Evolutionary conservation across 1,140 invertebrate genomes (phyloP), one percentile per base, ranked within the genome.

Genomic region (Whitmania pigra): DNA sequence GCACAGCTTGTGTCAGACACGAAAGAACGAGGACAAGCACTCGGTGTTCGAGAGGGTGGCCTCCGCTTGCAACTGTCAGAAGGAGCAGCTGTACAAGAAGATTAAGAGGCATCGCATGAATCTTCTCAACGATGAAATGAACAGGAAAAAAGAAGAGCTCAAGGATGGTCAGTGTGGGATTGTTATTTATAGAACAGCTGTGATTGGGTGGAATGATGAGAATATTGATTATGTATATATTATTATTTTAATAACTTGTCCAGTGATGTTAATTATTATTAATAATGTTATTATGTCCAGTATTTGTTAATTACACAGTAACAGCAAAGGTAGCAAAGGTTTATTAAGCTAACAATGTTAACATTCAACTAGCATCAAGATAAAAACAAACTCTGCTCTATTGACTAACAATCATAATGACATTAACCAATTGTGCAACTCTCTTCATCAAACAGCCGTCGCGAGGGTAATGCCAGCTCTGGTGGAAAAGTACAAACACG

Each of bases 401-500:
- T 31, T 7, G 22, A 63, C 20, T 15, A 25, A 63, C 15, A 57
- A 57, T 25, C 15, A 15, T 18, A 13, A 17, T 63, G 7, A 13
- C 20, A n/a, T 63, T 15, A 31, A 63, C 18, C 6, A 7, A 18
- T 63, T 17, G 15, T 7, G 2, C 11, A 7, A 63, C 18, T 3
- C 5, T 49, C 13, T 7, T 15, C 43, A 49, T 9, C 57, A 85
- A 79, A 73, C 75, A 75, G 83, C 84, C 69, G 84, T 88, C 31
- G 83, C 85, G 60, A 78, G 77, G 70, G 77, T 84, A 25, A 88
- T 88, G 86, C 86, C 86, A 69, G 76, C 79, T 9, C 77, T 86
- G 54, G 76, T 85, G 72, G 84, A 86, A 72, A 85, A 83, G 76
- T 63, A 63, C 57, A 63, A 63, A n/a, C 85, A 87, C 77, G 83